Evolutionary conservation across 1,140 invertebrate species (phyloP), one percentile per base, ranked within the genome.

Genomic region (Monomorium pharaonis): DNA sequence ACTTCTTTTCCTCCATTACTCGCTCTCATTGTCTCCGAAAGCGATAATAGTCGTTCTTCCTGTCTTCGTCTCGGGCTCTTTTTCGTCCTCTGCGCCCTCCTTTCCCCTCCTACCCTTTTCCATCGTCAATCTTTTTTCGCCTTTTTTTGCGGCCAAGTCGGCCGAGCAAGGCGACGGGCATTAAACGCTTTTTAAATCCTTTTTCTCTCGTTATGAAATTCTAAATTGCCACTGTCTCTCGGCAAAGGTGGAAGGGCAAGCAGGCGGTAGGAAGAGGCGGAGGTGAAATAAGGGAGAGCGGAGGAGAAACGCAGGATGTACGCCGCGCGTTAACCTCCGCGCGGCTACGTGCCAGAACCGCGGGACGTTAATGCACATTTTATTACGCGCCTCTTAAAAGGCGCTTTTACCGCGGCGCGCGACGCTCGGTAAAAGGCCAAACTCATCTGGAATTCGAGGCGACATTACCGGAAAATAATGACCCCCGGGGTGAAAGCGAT

Each of bases 381-480:
- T 83, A 83, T 83, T 72, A 83, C 78, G 51, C 67, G 67, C 42
- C 67, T 72, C 78, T 83, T 83, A 83, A 83, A 74, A 33, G 51
- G 67, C 67, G 51, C 78, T 74, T 83, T 83, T 74, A 83, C 78
- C 78, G 58, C 18, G 30, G 70, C 42, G 42, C 60, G 62, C 65
- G 51, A 72, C 24, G 33, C 78, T 30, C 78, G 67, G 51, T 83
- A 74, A 83, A 81, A 81, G 78, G 51, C 65, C 78, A 72, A 60
- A 58, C 51, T 83, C 78, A 83, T 83, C 67, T 72, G 54, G 78
- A 83, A 83, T 83, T 83, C 78, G 78, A 83, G 67, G 37, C 37
- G 67, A 83, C 78, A 83, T 83, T 83, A 83, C 78, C 54, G 78
- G 67, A 83, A 74, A 83, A 83, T 83, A 74, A 83, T 83, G 78